Conservation (phyloP, 2,113 vertebrate genomes). For the Corythaixoides concolor region DNA sequence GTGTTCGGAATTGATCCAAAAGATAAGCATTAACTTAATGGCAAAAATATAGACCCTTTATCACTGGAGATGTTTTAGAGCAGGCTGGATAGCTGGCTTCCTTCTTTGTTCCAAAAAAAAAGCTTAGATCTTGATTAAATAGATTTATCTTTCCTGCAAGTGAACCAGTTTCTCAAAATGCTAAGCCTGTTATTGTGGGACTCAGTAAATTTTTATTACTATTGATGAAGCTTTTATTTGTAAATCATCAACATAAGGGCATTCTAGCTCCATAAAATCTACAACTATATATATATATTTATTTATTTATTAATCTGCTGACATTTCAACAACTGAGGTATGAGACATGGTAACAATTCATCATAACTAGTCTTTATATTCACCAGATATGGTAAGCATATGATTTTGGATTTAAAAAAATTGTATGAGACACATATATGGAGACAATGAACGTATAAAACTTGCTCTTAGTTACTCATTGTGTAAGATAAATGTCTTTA, state of each 20-base stretch:
- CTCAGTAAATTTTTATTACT: background rate
- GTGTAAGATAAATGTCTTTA: background rate
- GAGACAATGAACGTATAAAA: background rate
- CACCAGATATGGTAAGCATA: background rate
- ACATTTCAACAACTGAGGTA: background rate
- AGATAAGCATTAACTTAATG: background rate
- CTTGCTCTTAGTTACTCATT: background rate
- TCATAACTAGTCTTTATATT: background rate
- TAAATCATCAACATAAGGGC: background rate
- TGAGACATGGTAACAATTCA: background rate
- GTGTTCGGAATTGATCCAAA: background rate
- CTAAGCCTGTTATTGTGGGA: background rate
- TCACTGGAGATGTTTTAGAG: background rate
- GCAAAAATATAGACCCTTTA: background rate
- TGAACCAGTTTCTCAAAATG: background rate
- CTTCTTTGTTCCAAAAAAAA: background rate
- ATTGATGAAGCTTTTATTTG: background rate
- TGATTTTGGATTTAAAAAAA: background rate
- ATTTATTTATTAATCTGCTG: background rate
- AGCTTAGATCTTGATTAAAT: background rate
- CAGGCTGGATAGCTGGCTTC: background rate
- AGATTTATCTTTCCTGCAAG: background rate
- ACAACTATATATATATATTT: no score
- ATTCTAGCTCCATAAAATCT: background rate
- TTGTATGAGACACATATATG: no score